Conservation (phyloP, 2,113 vertebrate genomes). For the Aptenodytes patagonicus region DNA sequence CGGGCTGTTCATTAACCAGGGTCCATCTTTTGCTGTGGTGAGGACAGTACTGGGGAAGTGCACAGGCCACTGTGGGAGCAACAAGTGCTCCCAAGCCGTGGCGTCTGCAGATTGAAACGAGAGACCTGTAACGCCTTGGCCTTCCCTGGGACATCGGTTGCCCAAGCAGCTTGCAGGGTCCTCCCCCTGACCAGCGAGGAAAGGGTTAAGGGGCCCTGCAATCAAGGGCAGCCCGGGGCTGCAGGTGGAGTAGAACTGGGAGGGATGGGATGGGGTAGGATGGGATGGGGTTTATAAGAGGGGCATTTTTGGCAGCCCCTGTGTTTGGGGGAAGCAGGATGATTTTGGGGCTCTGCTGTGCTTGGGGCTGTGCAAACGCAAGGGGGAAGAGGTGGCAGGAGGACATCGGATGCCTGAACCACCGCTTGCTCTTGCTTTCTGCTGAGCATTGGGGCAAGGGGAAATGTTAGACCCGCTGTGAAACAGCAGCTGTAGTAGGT, state of each 20-base stretch:
- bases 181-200: background rate
- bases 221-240: background rate
- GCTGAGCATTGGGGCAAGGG: background rate
- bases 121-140: background rate
- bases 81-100: fast-evolving
- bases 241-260: background rate
- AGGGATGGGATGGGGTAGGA: background rate
- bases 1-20: constrained; percentile 2
- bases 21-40: background rate
- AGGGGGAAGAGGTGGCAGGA: background rate
- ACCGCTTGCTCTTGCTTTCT: background rate
- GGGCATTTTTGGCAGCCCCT: background rate
- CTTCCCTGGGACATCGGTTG: background rate
- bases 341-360: background rate
- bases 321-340: background rate
- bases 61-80: background rate
- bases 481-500: background rate
- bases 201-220: background rate
- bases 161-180: fast-evolving
- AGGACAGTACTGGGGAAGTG: background rate
- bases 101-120: background rate
- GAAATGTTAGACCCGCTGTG: too few relatives aligned
- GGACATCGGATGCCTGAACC: background rate
- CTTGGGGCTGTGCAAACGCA: background rate
- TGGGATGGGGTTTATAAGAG: background rate